Evolutionary conservation across 2,888 invertebrate genomes (phyloP), one percentile per base, ranked within the genome.

Genomic region (Lamellibrachia satsuma): DNA sequence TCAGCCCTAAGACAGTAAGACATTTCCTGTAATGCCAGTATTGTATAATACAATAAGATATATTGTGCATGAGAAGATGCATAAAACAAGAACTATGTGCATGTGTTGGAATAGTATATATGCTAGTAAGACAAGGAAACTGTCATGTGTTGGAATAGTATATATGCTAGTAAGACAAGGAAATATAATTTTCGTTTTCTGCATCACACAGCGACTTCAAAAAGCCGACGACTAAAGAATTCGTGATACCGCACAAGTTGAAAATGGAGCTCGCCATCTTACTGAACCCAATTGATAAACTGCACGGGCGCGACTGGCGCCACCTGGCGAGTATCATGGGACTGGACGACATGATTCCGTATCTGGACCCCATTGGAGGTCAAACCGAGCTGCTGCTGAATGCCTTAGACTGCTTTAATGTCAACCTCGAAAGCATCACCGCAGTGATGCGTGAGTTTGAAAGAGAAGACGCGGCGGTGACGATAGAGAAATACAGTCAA

Each of bases 401-500:
- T 22, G 75, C 75, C 22, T 75, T 75, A 75, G 75, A 75, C 75
- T 75, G 22, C n/a, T 75, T 75, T n/a, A 75, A 75, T 75, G 75
- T 75, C 75, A 75, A 22, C 75, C 22, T 75, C 27, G 91, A 91
- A 22, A 3, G 52, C 11, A n/a, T 91, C 91, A 91, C 91, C 52
- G 52, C 91, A 11, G 27, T 91, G 91, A 51, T 91, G 91, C 91
- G 39, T 3, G 91, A 91, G 39, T 52, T 91, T 51, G 91, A 39
- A 51, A 9, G 91, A 51, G 91, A 91, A 22, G 91, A 91, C 39
- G 91, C 91, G 11, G 91, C 91, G 75, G 75, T 75, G 22, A 75
- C 75, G 75, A 75, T 75, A 22, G n/a, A 75, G 75, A 75, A 75
- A 75, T n/a, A 75, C 75, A 22, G 75, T 0, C 75, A 75, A 15